phyloP scores from a whole-genome alignment of 2,888 invertebrate species.

The Augochlorella aurata region DNA sequence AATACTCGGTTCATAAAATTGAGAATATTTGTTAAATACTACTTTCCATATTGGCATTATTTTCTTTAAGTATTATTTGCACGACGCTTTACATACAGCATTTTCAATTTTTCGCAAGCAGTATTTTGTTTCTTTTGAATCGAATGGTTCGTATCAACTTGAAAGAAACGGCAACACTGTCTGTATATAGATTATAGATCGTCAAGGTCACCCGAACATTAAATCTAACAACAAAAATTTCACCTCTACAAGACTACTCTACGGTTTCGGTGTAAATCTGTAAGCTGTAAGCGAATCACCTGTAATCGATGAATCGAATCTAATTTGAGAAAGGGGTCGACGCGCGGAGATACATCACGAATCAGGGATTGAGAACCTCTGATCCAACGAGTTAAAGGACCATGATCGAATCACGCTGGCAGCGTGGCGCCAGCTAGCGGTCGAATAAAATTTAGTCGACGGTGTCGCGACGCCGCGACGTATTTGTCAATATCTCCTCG shows the following conservation, averaged over 20 bases:
- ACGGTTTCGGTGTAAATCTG: background rate
- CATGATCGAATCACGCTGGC: slow-evolving; percentile 27
- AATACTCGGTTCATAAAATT: no score
- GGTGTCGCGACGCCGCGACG: slow-evolving; percentile 77
- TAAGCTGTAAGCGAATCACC: background rate
- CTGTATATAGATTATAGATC: background rate
- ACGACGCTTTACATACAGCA: background rate
- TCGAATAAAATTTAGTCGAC: slow-evolving; percentile 51
- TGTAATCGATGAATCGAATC: background rate
- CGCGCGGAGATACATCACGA: background rate
- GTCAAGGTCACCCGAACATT: background rate
- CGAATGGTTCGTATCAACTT: background rate
- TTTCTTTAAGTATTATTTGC: background rate
- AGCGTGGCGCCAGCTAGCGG: slow-evolving; percentile 63
- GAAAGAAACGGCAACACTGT: background rate
- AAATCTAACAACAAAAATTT: background rate
- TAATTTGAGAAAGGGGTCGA: background rate
- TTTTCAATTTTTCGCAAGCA: background rate
- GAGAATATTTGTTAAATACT: background rate
- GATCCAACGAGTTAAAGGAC: slow-evolving; percentile 30
- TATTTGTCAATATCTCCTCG: slow-evolving; percentile 77
- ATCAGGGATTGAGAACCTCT: slow-evolving; percentile 3
- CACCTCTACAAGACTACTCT: background rate
- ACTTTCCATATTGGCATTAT: background rate
- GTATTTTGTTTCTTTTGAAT: background rate